Conservation (phyloP, 2,797 vertebrate genomes). For the Lagocephalus sceleratus region DNA sequence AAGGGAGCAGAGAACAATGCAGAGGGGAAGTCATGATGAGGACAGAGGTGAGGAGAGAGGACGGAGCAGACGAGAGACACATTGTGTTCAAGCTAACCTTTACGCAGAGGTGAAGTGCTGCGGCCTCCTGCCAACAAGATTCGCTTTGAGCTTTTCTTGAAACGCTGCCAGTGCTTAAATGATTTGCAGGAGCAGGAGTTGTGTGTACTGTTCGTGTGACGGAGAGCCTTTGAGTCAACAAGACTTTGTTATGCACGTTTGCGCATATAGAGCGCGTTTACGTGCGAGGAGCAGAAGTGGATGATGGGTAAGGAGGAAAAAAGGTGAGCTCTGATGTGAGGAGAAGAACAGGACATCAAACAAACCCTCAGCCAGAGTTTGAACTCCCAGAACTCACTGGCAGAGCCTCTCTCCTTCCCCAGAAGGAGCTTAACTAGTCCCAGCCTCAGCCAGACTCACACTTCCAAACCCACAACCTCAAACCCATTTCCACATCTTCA, state of each 20-base stretch:
- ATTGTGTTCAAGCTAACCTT: constrained; percentile 61
- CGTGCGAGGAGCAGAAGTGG: neutral
- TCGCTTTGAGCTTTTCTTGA: constrained; percentile 73
- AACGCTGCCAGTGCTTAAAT: constrained; percentile 65
- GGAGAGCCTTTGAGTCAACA: constrained; percentile 21
- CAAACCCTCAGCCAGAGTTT: constrained; percentile 4
- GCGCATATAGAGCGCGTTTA: neutral
- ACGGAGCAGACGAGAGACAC: constrained; percentile 49
- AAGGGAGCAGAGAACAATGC: neutral
- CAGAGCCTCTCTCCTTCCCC: constrained; percentile 16
- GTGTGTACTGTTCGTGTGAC: constrained; percentile 23
- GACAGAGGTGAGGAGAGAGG: constrained; percentile 23
- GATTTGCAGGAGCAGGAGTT: constrained; percentile 62
- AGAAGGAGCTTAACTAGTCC: constrained; percentile 16
- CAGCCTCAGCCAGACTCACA: constrained; percentile 31
- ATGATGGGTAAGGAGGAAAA: neutral
- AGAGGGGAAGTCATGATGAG: constrained; percentile 9
- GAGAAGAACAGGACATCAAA: constrained; percentile 10
- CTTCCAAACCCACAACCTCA: constrained; percentile 41
- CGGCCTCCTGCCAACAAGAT: constrained; percentile 66
- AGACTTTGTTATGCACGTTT: neutral
- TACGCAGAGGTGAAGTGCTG: constrained; percentile 61
- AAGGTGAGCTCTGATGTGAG: constrained; percentile 5
- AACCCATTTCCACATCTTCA: constrained; percentile 52
- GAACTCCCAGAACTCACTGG: constrained; percentile 1